These are phyloP conservation scores for Melitaea cinxia DNA, from an alignment of 1,140 invertebrate genomes.

Conservation along the genomic window DNA sequence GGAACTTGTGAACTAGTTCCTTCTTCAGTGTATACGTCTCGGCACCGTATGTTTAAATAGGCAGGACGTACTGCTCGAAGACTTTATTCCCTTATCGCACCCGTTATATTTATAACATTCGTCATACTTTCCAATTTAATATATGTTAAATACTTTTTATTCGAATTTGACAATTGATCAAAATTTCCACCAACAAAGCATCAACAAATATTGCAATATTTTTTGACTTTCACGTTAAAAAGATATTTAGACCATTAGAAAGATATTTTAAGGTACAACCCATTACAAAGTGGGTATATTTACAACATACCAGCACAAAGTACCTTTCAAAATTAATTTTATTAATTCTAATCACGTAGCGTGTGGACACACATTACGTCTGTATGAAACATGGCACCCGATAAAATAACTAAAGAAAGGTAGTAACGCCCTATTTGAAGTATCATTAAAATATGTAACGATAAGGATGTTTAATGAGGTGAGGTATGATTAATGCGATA, in stretches of 20 bases:
- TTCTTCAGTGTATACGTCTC: too few species aligned
- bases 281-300: slow-evolving; percentile 15
- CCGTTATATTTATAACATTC: too few species aligned
- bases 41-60: too few species aligned
- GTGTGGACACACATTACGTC: slow-evolving; percentile 69
- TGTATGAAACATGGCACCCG: slow-evolving; percentile 62
- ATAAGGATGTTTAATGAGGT: slow-evolving; percentile 72
- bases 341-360: slow-evolving; percentile 75
- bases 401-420: slow-evolving; percentile 63
- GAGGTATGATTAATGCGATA: slow-evolving; percentile 62
- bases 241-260: neutral
- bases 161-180: too few species aligned
- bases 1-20: too few species aligned
- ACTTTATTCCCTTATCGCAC: too few species aligned
- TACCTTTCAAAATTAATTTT: slow-evolving; percentile 56
- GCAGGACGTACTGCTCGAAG: too few species aligned
- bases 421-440: slow-evolving; percentile 62
- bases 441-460: slow-evolving; percentile 68
- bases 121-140: too few species aligned
- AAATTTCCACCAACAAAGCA: too few species aligned
- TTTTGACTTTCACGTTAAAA: neutral
- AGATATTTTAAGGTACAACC: slow-evolving; percentile 11
- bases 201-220: too few species aligned
- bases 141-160: too few species aligned
- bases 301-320: slow-evolving; percentile 32